Conservation (phyloP, 1,140 invertebrate species). For the Coptotermes formosanus region DNA sequence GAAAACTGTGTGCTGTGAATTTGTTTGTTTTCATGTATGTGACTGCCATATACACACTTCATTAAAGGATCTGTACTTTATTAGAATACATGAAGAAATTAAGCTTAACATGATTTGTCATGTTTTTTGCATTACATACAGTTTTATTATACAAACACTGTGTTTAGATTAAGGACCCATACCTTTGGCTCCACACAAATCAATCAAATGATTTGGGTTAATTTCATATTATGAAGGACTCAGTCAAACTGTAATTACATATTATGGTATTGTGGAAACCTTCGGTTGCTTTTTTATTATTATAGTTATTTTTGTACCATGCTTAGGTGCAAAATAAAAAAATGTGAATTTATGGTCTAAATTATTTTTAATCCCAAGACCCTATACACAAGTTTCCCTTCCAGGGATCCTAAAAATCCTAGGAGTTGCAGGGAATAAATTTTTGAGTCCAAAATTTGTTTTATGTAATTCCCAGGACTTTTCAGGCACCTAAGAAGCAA, state of each 20-base stretch:
- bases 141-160: constrained; percentile 18
- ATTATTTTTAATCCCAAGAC: no score
- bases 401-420: no score
- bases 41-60: not conserved
- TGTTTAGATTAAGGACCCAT: not conserved
- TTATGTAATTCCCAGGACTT: no score
- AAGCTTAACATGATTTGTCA: not conserved
- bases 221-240: constrained; percentile 23
- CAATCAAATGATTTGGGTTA: not conserved
- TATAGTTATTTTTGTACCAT: constrained; percentile 29
- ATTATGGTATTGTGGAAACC: constrained; percentile 32
- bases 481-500: no score
- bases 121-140: constrained; percentile 14
- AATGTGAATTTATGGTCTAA: not conserved
- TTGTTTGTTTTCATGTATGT: constrained; percentile 2
- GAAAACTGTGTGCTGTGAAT: constrained; percentile 21
- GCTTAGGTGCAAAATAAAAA: constrained; percentile 30
- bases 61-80: constrained; percentile 22
- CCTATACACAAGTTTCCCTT: no score
- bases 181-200: constrained; percentile 6
- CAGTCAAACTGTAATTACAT: constrained; percentile 25
- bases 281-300: constrained; percentile 33
- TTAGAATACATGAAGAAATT: not conserved
- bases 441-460: no score
- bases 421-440: no score